phyloP scores from a whole-genome alignment of 2,888 invertebrate species.

The Tiphia femorata region DNA sequence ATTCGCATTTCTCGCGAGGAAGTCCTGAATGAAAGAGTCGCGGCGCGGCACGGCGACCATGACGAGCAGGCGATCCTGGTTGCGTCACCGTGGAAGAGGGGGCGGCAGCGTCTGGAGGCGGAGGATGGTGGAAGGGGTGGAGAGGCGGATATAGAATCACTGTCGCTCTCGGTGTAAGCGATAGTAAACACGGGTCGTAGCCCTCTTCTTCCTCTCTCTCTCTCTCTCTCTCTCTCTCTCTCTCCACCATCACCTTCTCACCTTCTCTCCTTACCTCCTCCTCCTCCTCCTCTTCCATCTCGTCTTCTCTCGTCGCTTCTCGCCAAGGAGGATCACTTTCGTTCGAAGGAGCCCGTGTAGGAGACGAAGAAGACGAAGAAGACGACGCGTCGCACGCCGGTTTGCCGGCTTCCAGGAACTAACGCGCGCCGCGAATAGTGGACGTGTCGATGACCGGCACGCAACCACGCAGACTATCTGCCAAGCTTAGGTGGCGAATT shows the following conservation, averaged over 20 bases:
- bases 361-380: slow-evolving; percentile 5
- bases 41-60: slow-evolving; percentile 24
- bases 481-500: not conserved
- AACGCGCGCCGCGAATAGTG: not conserved
- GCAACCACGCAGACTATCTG: not conserved
- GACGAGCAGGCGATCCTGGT: slow-evolving; percentile 46
- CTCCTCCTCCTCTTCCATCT: slow-evolving; percentile 1
- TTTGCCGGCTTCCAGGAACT: slow-evolving; percentile 15
- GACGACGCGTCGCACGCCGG: slow-evolving; percentile 1
- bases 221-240: not conserved
- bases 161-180: slow-evolving; percentile 53
- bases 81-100: slow-evolving; percentile 56
- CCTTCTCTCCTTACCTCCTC: slow-evolving; percentile 7
- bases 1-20: too few relatives aligned
- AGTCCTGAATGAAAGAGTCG: not conserved
- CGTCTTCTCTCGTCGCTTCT: slow-evolving; percentile 4
- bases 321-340: slow-evolving; percentile 18
- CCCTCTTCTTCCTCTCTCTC: slow-evolving; percentile 33
- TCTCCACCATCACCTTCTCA: slow-evolving; percentile 5
- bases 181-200: slow-evolving; percentile 53
- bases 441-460: slow-evolving; percentile 1
- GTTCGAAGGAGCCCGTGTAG: slow-evolving; percentile 14
- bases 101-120: too few relatives aligned
- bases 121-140: too few relatives aligned
- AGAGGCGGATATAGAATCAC: slow-evolving; percentile 54